Conservation (phyloP, 2,113 vertebrate species). For the Tretioscincus oriximinensis region DNA sequence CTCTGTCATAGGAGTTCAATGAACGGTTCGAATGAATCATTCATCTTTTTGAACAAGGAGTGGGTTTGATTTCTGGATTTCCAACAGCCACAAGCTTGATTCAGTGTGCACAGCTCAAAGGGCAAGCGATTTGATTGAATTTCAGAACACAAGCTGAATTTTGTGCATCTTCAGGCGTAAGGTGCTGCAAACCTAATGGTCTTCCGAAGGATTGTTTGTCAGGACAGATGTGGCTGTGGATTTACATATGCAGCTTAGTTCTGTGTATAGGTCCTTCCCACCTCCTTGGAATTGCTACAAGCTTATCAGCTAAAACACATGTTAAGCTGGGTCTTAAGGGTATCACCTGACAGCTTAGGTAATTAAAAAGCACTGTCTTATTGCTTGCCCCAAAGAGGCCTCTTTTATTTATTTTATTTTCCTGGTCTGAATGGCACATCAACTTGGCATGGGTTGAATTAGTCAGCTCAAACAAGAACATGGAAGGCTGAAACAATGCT, state of each 20-base stretch:
- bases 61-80: too few relatives aligned
- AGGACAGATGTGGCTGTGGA: not conserved
- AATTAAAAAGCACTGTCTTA: conserved; percentile 43
- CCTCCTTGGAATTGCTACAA: not conserved
- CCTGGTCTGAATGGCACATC: not conserved
- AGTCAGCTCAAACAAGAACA: not conserved
- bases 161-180: too few relatives aligned
- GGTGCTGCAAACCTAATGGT: not conserved
- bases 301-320: conserved; percentile 51
- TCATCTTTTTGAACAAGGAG: too few relatives aligned
- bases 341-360: conserved; percentile 27
- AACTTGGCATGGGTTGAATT: not conserved
- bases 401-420: not conserved
- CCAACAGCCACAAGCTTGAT: too few relatives aligned
- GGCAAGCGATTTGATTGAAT: too few relatives aligned
- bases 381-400: not conserved
- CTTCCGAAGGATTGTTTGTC: too few relatives aligned
- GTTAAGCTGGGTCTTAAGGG: conserved; percentile 41
- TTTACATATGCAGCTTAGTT: conserved; percentile 5
- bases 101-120: too few relatives aligned
- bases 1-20: too few relatives aligned
- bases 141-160: too few relatives aligned
- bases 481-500: too few relatives aligned
- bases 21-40: too few relatives aligned
- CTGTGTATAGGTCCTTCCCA: not conserved